Evolutionary conservation across 2,113 vertebrate species (phyloP).

Genomic region (Turnix velox): DNA sequence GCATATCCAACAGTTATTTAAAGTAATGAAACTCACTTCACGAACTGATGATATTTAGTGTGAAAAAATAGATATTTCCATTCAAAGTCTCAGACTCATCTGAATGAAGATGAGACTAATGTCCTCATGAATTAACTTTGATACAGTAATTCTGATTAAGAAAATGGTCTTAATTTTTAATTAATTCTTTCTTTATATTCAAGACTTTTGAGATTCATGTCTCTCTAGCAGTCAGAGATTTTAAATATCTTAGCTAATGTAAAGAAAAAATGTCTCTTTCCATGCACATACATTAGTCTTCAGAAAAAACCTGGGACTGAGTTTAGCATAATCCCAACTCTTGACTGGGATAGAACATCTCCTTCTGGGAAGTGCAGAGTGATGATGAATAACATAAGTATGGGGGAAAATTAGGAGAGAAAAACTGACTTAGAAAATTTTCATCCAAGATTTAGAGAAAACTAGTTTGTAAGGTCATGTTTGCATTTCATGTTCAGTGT

Average conservation of each 20-base stretch:
- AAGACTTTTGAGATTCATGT: neutral
- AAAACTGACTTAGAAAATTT: neutral
- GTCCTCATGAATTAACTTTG: neutral
- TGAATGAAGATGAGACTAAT: neutral
- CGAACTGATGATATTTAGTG: neutral
- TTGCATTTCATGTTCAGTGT: neutral
- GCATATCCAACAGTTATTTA: neutral
- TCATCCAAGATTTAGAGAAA: neutral
- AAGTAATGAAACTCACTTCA: neutral
- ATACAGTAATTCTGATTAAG: neutral
- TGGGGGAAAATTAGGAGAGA: fast-evolving
- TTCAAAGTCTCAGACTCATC: neutral
- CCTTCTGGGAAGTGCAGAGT: neutral
- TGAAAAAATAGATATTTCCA: neutral
- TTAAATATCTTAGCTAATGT: neutral
- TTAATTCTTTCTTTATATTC: neutral
- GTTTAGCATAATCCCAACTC: neutral
- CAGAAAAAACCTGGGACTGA: neutral
- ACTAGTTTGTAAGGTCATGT: neutral
- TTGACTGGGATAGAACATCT: neutral
- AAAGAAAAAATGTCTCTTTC: neutral
- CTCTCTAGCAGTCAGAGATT: neutral
- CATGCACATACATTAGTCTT: neutral
- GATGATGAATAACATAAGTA: neutral
- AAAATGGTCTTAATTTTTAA: neutral